Percentiles rank a stretch among this genome's conserved stretches.
phyloP scores from a whole-genome alignment of 2,113 vertebrate species.

The Spilogale gracilis region DNA sequence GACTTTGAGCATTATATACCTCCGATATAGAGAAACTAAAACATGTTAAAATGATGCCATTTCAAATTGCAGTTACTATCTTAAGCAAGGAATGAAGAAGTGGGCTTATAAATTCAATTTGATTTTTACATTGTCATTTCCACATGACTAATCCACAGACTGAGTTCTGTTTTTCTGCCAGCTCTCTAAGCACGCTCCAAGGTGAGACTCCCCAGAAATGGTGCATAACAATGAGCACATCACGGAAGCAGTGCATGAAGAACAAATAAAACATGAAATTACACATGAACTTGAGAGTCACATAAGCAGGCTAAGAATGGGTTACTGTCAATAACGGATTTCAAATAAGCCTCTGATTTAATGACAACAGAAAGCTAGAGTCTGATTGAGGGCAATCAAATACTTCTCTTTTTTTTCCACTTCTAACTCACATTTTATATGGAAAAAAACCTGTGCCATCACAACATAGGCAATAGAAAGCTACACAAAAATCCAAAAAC shows the following conservation, averaged over 20 bases:
- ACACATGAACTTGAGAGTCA: background rate
- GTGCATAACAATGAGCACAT: conserved; percentile 63
- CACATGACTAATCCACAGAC: conserved; percentile 68
- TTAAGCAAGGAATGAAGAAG: conserved; percentile 39
- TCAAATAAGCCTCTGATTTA: conserved; percentile 78
- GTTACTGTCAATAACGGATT: conserved; percentile 75
- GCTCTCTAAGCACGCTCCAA: conserved; percentile 70
- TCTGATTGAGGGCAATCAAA: conserved; percentile 80
- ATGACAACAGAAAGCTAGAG: conserved; percentile 70
- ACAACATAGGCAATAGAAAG: background rate
- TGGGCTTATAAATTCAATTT: conserved; percentile 53
- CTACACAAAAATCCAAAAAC: conserved; percentile 1
- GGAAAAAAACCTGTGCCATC: conserved; percentile 52
- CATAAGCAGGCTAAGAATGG: conserved; percentile 48
- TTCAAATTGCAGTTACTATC: conserved; percentile 35
- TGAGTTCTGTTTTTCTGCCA: conserved; percentile 51
- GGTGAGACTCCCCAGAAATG: conserved; percentile 67
- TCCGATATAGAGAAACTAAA: background rate
- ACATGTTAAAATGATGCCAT: conserved; percentile 56
- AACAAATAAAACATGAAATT: conserved; percentile 79
- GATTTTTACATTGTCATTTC: conserved; percentile 69
- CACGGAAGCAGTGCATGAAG: background rate
- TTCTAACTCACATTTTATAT: conserved; percentile 57
- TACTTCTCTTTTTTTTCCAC: conserved; percentile 72
- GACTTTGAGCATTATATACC: background rate